A percentile compares a stretch with the other conserved stretches of the same genome.
Evolutionary conservation across 2,113 vertebrate genomes (phyloP).

Genomic region (Trochalopteron elliotii): DNA sequence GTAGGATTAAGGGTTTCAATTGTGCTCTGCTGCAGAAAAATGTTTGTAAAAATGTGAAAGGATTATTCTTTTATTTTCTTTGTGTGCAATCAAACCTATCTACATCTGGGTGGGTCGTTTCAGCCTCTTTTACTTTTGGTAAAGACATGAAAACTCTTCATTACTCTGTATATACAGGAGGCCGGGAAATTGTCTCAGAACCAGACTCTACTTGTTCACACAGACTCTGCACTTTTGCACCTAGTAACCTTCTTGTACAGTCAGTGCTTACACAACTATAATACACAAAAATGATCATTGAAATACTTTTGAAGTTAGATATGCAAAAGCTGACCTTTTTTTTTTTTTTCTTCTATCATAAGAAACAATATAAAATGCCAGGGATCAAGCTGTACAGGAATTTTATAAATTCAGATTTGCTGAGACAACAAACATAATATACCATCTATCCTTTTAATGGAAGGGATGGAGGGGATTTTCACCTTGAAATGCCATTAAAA

Average conservation of each 20-base stretch:
- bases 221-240: neutral
- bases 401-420: neutral
- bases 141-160: neutral
- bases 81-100: neutral
- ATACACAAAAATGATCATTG: neutral
- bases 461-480: neutral
- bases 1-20: neutral
- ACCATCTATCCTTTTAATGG: neutral
- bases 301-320: neutral
- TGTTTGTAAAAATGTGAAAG: neutral
- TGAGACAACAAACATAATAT: neutral
- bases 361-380: neutral
- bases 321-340: neutral
- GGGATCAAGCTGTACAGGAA: rapidly evolving
- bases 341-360: neutral
- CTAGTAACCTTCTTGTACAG: neutral
- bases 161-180: neutral
- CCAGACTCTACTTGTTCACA: neutral
- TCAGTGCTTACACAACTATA: neutral
- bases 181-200: neutral
- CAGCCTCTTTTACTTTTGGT: neutral
- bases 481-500: neutral
- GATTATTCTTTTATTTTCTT: neutral
- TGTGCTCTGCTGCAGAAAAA: neutral
- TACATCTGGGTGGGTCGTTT: neutral